phyloP scores from a whole-genome alignment of 1,140 invertebrate species.

The Euura saliciscinereae region DNA sequence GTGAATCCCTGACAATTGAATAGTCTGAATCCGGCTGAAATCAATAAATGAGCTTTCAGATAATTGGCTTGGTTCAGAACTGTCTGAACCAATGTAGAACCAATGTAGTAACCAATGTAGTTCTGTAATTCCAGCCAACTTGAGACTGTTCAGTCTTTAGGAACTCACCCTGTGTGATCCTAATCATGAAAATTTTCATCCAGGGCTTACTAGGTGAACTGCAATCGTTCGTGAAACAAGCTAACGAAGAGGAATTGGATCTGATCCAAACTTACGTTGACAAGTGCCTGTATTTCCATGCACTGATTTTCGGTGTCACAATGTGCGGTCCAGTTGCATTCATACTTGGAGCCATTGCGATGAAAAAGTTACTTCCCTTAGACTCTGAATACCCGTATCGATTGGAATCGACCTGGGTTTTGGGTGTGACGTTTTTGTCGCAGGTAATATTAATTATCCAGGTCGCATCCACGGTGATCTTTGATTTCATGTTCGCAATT shows the following conservation, averaged over 20 bases:
- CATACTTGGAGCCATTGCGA: not conserved
- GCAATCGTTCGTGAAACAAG: not conserved
- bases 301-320: not conserved
- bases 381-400: not conserved
- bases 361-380: not conserved
- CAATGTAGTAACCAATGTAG: too few species aligned
- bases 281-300: not conserved
- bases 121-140: too few species aligned
- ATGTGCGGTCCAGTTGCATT: not conserved
- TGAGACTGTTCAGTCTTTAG: too few species aligned
- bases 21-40: too few species aligned
- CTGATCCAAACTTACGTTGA: slow-evolving; percentile 2
- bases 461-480: not conserved
- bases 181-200: too few species aligned
- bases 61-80: too few species aligned
- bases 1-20: too few species aligned
- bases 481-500: not conserved
- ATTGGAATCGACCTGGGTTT: not conserved
- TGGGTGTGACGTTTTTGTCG: too few species aligned
- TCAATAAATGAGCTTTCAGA: too few species aligned
- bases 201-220: not conserved
- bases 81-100: too few species aligned
- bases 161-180: too few species aligned
- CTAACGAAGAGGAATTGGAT: not conserved
- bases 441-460: not conserved